phyloP scores from a whole-genome alignment of 2,797 vertebrate genomes.

The Eulemur coronatus region DNA sequence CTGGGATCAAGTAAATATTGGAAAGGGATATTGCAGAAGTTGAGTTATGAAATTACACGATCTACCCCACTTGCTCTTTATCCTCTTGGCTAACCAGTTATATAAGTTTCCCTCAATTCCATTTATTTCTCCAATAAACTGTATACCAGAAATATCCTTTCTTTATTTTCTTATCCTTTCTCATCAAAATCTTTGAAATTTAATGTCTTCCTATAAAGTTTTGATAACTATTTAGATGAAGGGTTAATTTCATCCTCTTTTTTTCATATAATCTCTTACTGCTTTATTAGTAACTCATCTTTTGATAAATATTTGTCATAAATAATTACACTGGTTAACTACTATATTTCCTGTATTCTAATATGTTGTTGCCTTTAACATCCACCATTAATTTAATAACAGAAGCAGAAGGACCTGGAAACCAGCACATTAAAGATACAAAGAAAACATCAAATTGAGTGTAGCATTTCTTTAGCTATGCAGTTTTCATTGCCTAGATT shows the following conservation, averaged over 20 bases:
- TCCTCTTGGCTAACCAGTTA: neutral
- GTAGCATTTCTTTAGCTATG: neutral
- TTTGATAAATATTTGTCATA: constrained; percentile 41
- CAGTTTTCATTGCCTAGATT: neutral
- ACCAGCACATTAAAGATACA: neutral
- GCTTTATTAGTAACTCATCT: neutral
- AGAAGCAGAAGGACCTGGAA: neutral
- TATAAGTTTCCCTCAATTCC: neutral
- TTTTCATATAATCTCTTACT: neutral
- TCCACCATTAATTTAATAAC: constrained; percentile 23
- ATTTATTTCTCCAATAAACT: neutral
- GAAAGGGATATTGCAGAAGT: neutral
- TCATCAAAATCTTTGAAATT: constrained; percentile 7
- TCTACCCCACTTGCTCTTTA: neutral
- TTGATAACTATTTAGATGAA: neutral
- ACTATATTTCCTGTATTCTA: neutral
- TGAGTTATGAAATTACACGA: neutral
- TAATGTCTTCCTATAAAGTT: constrained; percentile 8
- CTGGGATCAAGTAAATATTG: neutral
- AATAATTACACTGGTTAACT: constrained; percentile 20
- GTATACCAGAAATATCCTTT: neutral
- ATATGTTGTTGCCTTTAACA: neutral
- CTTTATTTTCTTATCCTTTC: constrained; percentile 19
- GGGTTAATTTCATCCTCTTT: neutral
- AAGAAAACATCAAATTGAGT: neutral